Conservation (phyloP, 2,888 invertebrate species). For the Silvanus unidentatus region DNA sequence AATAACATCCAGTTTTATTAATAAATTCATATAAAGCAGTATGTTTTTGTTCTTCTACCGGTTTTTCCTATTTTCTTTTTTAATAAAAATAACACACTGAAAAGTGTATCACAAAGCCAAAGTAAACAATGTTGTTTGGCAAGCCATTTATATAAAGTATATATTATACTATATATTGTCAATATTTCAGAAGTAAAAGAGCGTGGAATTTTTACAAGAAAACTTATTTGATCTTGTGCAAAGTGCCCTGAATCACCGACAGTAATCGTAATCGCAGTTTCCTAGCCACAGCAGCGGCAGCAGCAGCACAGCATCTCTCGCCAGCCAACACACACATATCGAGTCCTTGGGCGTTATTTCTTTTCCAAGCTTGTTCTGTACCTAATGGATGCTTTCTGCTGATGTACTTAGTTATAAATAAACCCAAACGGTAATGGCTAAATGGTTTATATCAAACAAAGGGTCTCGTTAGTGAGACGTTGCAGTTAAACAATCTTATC, state of each 20-base stretch:
- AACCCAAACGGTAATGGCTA: conserved; percentile 32
- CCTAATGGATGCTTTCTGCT: conserved; percentile 37
- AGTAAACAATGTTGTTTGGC: no score
- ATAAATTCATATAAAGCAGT: no score
- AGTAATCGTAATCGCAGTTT: conserved; percentile 35
- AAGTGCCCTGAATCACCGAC: conserved; percentile 26
- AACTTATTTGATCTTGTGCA: conserved; percentile 20
- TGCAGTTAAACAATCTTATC: conserved; percentile 30
- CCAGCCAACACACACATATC: no score
- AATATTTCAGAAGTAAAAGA: not conserved
- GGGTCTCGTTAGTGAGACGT: conserved; percentile 28
- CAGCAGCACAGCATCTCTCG: no score
- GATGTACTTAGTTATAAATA: conserved; percentile 34
- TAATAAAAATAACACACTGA: no score
- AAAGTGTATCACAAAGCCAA: no score
- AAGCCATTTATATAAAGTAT: no score
- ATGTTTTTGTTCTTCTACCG: no score
- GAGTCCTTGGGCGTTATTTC: conserved; percentile 33
- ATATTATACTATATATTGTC: no score
- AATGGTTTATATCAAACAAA: conserved; percentile 37
- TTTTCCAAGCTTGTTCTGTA: conserved; percentile 29
- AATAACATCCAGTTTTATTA: no score
- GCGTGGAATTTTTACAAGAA: conserved; percentile 2
- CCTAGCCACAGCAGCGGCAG: conserved; percentile 14
- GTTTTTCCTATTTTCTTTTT: no score